Evolutionary conservation across 2,888 invertebrate genomes (phyloP).

Genomic region (Cryptocheilus praepositus): DNA sequence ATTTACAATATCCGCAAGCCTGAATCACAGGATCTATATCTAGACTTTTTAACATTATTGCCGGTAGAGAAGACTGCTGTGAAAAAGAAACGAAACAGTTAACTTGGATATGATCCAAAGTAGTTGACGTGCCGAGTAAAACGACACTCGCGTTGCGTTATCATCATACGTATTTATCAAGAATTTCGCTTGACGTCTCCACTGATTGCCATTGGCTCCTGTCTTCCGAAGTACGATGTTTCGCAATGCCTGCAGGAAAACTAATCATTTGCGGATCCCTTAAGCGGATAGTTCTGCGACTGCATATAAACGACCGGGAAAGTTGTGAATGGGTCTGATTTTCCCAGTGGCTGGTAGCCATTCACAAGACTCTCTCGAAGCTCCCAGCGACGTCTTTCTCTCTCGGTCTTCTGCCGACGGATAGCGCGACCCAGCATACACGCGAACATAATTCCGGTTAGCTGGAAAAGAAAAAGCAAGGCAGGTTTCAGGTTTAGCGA

Average conservation of each 20-base stretch:
- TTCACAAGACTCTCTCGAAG: constrained; percentile 79
- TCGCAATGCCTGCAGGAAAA: not conserved
- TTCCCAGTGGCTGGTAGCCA: constrained; percentile 70
- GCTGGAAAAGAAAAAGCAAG: constrained; percentile 74
- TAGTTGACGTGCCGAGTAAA: too few species aligned
- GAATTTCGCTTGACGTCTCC: too few species aligned
- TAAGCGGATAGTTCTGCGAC: constrained; percentile 53
- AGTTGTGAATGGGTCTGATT: constrained; percentile 65
- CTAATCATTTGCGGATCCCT: constrained; percentile 39
- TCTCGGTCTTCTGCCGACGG: constrained; percentile 84
- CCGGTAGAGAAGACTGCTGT: too few species aligned
- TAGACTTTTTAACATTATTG: too few species aligned
- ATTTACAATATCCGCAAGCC: too few species aligned
- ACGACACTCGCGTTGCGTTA: too few species aligned
- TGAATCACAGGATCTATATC: too few species aligned
- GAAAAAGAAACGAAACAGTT: too few species aligned
- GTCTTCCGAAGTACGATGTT: too few species aligned
- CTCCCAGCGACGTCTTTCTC: constrained; percentile 84
- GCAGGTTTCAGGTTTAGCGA: not conserved
- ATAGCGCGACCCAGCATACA: constrained; percentile 92
- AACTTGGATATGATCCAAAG: too few species aligned
- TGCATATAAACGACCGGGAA: constrained; percentile 70
- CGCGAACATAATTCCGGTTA: constrained; percentile 91
- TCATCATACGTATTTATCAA: too few species aligned
- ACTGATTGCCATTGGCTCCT: too few species aligned